These are phyloP conservation scores for Lophotis ruficrista DNA, from an alignment of 2,113 vertebrate genomes.

Conservation along the genomic window DNA sequence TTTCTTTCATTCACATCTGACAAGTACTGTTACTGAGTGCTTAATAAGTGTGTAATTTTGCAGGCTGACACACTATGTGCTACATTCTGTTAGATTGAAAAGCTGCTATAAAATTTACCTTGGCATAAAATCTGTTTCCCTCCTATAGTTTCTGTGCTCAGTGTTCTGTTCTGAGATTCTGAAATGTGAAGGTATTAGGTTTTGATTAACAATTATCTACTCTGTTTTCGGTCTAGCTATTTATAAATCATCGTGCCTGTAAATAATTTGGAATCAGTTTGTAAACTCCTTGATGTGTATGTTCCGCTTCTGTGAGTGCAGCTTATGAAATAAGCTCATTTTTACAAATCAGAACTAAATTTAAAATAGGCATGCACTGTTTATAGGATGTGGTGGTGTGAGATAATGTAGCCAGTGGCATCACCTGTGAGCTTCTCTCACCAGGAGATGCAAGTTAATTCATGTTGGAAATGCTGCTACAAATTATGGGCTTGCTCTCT, in stretches of 20 bases:
- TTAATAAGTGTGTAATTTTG: conserved; percentile 30
- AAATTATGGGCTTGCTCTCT: background rate
- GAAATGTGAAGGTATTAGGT: background rate
- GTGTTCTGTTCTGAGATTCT: background rate
- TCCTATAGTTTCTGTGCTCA: background rate
- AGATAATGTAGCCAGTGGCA: background rate
- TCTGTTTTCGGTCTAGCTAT: background rate
- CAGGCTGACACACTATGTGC: background rate
- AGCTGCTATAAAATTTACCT: background rate
- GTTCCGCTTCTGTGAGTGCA: background rate
- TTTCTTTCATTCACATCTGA: background rate
- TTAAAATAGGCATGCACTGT: background rate
- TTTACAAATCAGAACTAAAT: background rate
- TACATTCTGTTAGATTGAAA: background rate
- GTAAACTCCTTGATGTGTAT: background rate
- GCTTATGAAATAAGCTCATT: background rate
- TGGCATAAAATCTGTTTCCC: background rate
- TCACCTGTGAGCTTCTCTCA: background rate
- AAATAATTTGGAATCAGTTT: background rate
- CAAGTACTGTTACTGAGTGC: background rate
- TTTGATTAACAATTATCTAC: background rate
- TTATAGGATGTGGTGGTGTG: background rate
- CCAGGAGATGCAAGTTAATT: background rate
- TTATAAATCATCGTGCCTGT: background rate
- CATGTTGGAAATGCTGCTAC: background rate